These are phyloP conservation scores for Tokudaia muenninki DNA, from an alignment of 2,797 vertebrate species.

Conservation along the genomic window DNA sequence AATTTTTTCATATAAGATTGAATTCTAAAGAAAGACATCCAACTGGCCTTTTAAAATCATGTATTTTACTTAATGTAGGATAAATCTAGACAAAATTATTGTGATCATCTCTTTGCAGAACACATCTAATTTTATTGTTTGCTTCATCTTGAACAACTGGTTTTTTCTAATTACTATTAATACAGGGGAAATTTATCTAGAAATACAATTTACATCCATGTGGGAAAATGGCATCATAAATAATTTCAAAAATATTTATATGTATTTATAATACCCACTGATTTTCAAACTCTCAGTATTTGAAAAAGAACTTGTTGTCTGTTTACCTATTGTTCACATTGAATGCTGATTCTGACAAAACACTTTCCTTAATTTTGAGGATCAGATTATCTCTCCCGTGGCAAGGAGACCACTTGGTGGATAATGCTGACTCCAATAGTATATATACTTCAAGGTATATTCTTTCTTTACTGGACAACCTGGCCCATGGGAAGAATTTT, in stretches of 20 bases:
- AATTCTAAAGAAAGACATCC: not conserved
- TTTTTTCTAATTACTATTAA: not conserved
- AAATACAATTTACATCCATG: not conserved
- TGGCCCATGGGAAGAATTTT: not conserved
- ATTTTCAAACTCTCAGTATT: not conserved
- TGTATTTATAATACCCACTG: not conserved
- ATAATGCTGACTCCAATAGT: not conserved
- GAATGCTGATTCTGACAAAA: not conserved
- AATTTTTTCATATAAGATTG: not conserved
- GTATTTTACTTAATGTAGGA: not conserved
- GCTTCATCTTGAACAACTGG: not conserved
- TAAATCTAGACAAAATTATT: not conserved
- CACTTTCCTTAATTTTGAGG: not conserved
- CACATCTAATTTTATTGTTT: conserved; percentile 6
- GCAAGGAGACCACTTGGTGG: not conserved
- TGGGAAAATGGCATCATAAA: not conserved
- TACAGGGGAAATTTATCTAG: not conserved
- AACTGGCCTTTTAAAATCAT: not conserved
- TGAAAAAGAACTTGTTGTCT: not conserved
- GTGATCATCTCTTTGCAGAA: not conserved
- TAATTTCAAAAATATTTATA: not conserved
- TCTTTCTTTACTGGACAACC: not conserved
- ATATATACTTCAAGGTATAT: not conserved
- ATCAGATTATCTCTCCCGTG: not conserved
- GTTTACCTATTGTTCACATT: not conserved